Evolutionary conservation across 2,113 vertebrate genomes (phyloP).

Genomic region (Mellivora capensis): DNA sequence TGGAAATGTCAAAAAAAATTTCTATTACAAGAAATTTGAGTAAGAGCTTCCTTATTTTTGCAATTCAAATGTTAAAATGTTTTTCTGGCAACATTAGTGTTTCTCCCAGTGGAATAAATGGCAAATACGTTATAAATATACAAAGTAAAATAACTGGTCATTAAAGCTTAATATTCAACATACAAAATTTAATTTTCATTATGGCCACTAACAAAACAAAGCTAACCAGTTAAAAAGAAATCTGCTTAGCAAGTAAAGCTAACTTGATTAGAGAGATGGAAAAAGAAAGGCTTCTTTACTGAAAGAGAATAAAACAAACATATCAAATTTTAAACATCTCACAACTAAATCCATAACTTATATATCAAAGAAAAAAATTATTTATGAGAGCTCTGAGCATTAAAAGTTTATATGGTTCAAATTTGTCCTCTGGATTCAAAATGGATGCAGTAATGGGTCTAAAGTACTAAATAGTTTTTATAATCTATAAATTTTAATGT

Average conservation of each 20-base stretch:
- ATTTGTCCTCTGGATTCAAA: neutral
- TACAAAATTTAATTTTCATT: neutral
- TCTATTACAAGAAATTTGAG: neutral
- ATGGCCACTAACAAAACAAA: neutral
- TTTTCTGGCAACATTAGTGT: neutral
- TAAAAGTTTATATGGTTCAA: neutral
- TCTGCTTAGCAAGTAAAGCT: neutral
- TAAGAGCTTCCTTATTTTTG: neutral
- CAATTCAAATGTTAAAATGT: neutral
- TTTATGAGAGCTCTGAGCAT: neutral
- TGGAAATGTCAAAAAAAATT: neutral
- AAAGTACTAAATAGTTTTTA: neutral
- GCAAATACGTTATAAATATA: neutral
- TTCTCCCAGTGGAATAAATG: neutral
- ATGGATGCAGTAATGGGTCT: neutral
- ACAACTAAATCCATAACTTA: constrained; percentile 9
- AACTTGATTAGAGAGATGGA: neutral
- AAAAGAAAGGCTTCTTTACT: neutral
- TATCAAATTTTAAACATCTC: constrained; percentile 32
- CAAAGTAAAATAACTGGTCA: neutral
- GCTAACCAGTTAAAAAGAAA: neutral
- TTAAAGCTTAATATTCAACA: neutral
- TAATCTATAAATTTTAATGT: neutral
- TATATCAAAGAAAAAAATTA: neutral
- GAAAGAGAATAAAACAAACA: constrained; percentile 19